Evolutionary conservation across 53 echinoderm and acorn worm genomes (phyloP), one percentile per base, ranked within the genome.

Genomic region (Paracentrotus lividus): DNA sequence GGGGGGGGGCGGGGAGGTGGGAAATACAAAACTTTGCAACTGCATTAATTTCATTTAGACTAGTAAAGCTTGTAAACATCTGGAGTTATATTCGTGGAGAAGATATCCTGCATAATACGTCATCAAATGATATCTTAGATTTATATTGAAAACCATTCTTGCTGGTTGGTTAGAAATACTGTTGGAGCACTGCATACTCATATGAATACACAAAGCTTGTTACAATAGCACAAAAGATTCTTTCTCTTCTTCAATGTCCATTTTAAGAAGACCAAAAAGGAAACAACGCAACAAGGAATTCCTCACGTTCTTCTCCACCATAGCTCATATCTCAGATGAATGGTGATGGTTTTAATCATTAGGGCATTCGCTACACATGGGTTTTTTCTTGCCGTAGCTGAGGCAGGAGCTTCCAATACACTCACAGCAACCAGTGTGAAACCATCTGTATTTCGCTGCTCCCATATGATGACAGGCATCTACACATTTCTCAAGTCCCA

Each of bases 351-450:
- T 89, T 81, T 78, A 92, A 92, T 88, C 93, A 2, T 85, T 60
- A 40, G 90, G 90, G 64, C 99, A 98, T 21, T 90, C 94, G 38
- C 93, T 95, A 53, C 99, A 99, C 58, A 96, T 88, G 18, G 99
- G 84, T 67, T 95, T 95, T 24, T 96, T 96, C 90, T 94, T 96
- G 57, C 99, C 99, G 90, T 96, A 99, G 76, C 96, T 96, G 66
- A 96, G 91, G 69, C 99, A 99, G 20, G 96, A 55, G 14, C 95
- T 88, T 49, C 99, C 97, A 32, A 99, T 88, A 64, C 99, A 99
- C 95, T 99, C 95, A 34, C 99, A 99, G 95, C 99, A 99, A 10
- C 95, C 96, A 3, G 94, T 97, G 52, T 99, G 99, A 88, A 99
- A 99, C 99, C 99, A 99, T 24, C 99, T 94, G 40, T 94, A 95